These are phyloP conservation scores for Zaprionus tsacasi DNA, from an alignment of 1,140 invertebrate species.

Conservation along the genomic window DNA sequence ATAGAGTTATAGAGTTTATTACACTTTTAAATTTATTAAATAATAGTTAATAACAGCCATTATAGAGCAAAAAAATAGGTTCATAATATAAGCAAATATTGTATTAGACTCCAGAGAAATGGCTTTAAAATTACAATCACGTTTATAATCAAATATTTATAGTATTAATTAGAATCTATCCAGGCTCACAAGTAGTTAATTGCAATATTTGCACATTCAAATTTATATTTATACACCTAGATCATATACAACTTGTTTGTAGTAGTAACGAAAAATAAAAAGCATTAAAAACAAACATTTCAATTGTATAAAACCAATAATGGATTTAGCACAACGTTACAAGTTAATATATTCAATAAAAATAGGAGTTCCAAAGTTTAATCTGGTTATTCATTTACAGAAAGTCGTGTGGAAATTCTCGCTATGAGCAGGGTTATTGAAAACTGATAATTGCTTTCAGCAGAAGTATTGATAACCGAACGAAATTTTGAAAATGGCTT, in stretches of 20 bases:
- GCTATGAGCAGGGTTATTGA: too few relatives aligned
- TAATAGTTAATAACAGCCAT: conserved; percentile 33
- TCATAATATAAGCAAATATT: conserved; percentile 52
- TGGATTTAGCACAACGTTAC: conserved; percentile 48
- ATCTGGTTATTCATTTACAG: too few relatives aligned
- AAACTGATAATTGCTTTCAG: too few relatives aligned
- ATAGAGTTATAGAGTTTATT: conserved; percentile 50
- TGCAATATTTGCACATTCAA: conserved; percentile 48
- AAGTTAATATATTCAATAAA: not conserved
- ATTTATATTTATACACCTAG: conserved; percentile 29
- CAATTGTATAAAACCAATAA: conserved; percentile 54
- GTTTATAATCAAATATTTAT: conserved; percentile 49
- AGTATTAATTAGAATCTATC: conserved; percentile 60
- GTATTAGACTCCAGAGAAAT: conserved; percentile 56
- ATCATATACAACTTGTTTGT: conserved; percentile 38
- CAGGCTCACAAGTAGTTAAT: conserved; percentile 54
- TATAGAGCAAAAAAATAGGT: conserved; percentile 31
- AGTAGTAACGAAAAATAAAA: conserved; percentile 26
- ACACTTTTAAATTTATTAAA: conserved; percentile 50
- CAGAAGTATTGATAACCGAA: too few relatives aligned
- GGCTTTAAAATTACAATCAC: conserved; percentile 74
- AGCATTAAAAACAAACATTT: conserved; percentile 40
- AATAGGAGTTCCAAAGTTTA: too few relatives aligned
- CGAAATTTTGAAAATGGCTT: too few relatives aligned
- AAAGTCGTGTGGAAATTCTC: too few relatives aligned